A percentile compares a stretch with the other conserved stretches of the same genome.
Conservation (phyloP, 2,113 vertebrate species). For the Poecile atricapillus region DNA sequence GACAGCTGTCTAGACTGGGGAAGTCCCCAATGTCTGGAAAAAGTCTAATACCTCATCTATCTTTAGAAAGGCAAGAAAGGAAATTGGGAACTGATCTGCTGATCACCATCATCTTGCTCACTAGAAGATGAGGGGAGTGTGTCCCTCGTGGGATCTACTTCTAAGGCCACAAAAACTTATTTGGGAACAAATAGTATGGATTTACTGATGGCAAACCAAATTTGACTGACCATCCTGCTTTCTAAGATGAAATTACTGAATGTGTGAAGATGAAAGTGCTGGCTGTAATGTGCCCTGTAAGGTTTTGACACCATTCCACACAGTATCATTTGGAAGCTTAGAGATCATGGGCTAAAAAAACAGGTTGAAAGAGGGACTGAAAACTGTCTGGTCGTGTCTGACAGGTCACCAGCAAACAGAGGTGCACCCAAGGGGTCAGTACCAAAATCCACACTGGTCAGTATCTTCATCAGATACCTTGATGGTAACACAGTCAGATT, state of each 20-base stretch:
- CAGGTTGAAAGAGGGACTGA: not conserved
- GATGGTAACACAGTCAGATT: not conserved
- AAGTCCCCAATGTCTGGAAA: not conserved
- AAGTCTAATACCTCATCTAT: not conserved
- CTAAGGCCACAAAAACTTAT: not conserved
- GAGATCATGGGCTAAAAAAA: not conserved
- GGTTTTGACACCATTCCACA: not conserved
- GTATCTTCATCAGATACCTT: not conserved
- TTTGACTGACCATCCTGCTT: not conserved
- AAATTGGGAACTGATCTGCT: not conserved
- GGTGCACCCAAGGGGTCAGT: not conserved
- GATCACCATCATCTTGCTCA: not conserved
- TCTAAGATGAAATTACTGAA: not conserved
- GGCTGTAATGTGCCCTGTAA: not conserved
- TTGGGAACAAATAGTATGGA: not conserved
- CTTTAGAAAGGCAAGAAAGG: not conserved
- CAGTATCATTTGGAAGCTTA: not conserved
- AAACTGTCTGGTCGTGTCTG: not conserved
- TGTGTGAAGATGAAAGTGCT: not conserved
- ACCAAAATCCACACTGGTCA: not conserved
- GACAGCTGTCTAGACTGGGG: not conserved
- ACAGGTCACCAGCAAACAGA: not conserved
- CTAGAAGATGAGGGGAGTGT: not conserved
- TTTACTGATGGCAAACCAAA: not conserved
- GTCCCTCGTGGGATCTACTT: not conserved